Evolutionary conservation across 2,888 invertebrate species (phyloP).

Genomic region (Cantharis nigra): DNA sequence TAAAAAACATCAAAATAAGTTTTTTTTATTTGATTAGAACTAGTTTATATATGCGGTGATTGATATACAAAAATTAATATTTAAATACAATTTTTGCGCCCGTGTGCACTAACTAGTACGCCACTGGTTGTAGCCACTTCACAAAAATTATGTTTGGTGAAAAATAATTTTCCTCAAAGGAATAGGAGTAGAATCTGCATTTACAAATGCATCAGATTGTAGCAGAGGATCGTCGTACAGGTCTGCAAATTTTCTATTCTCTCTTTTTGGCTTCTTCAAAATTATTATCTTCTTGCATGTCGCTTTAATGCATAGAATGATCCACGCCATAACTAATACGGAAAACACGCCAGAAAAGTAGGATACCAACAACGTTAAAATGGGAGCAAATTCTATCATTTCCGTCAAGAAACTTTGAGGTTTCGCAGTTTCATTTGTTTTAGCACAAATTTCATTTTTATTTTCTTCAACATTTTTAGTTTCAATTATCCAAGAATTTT

Average conservation of each 20-base stretch:
- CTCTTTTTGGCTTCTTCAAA: slow-evolving; percentile 4
- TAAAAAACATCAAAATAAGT: no score
- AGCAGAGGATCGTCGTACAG: not conserved
- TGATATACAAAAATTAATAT: no score
- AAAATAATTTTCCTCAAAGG: not conserved
- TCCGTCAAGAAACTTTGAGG: slow-evolving; percentile 31
- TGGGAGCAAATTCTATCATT: slow-evolving; percentile 35
- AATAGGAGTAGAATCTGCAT: slow-evolving; percentile 27
- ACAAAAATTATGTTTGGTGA: not conserved
- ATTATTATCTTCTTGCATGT: not conserved
- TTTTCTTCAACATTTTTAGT: slow-evolving; percentile 51
- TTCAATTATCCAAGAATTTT: slow-evolving; percentile 45
- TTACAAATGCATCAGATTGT: not conserved
- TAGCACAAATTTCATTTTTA: slow-evolving; percentile 24
- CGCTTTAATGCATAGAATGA: not conserved
- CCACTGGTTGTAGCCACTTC: not conserved
- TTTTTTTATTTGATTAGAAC: no score
- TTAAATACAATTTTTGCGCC: no score
- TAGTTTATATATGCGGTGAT: no score
- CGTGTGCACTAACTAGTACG: no score
- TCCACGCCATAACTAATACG: slow-evolving; percentile 26
- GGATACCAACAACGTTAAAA: slow-evolving; percentile 17
- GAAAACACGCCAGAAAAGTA: slow-evolving; percentile 23
- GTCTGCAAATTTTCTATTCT: not conserved
- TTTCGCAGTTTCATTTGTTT: slow-evolving; percentile 9